Evolutionary conservation across 2,888 invertebrate species (phyloP).

Genomic region (Cordilura impudica): DNA sequence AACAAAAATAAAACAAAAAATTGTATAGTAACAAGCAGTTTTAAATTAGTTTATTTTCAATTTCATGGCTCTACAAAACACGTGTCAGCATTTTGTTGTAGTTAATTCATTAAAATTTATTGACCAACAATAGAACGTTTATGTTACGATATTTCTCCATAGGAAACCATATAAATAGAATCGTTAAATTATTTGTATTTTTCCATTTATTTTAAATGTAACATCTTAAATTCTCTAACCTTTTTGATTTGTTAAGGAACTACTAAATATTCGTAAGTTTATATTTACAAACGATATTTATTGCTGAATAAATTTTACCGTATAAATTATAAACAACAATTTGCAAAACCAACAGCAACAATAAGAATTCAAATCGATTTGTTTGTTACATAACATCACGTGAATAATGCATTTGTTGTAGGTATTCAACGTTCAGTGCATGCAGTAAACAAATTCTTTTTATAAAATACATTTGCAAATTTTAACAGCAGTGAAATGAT

Average conservation of each 20-base stretch:
- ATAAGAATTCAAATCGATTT: neutral
- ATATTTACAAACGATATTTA: too few species aligned
- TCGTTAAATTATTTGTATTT: neutral
- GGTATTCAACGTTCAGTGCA: too few species aligned
- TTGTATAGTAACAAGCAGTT: neutral
- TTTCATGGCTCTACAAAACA: constrained; percentile 8
- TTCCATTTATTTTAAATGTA: neutral
- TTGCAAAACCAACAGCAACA: too few species aligned
- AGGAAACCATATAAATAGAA: neutral
- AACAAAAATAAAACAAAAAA: neutral
- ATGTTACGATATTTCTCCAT: neutral
- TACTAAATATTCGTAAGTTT: too few species aligned
- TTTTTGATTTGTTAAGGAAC: too few species aligned
- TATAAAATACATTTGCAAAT: too few species aligned
- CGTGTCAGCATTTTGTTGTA: neutral
- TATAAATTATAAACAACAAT: too few species aligned
- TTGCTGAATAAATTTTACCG: too few species aligned
- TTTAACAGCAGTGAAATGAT: too few species aligned
- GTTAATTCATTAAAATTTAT: neutral
- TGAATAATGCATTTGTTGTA: constrained; percentile 3
- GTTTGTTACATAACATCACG: constrained; percentile 5
- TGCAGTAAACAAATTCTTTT: too few species aligned
- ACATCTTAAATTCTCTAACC: too few species aligned
- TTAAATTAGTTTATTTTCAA: neutral
- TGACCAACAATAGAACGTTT: neutral